Evolutionary conservation across 2,113 vertebrate species (phyloP), one percentile per base, ranked within the genome.

Genomic region (Apaloderma vittatum): DNA sequence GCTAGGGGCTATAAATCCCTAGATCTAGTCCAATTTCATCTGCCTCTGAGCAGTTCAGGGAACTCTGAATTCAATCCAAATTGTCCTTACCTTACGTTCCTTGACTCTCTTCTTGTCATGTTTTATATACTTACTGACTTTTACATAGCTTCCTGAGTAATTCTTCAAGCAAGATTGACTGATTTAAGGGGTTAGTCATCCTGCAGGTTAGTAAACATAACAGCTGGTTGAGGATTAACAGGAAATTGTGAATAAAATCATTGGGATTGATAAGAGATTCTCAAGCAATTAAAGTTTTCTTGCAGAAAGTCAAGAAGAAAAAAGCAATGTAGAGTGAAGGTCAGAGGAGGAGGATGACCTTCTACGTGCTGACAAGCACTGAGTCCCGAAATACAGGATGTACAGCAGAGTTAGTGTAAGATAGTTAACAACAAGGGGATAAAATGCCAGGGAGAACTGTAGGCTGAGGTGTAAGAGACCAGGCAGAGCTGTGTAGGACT

Each of bases 161-260:
- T 97, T 97, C 86, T 84, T 93, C 74, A 93, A 91, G 86, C 78
- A 80, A 91, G 91, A 97, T 70, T 88, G 96, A 94, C 73, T 77
- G 55, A 82, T 89, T 85, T 77, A 79, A 72, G 71, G 80, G 30
- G 84, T 92, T 93, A 94, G 94, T 67, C 63, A n/a, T 91, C 88
- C 88, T 63, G 23, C 67, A 91, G 90, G 94, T 97, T 97, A 88
- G 96, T 97, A 97, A 98, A 98, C 95, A 93, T 80, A 94, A 93
- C 84, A 74, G 82, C 45, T 97, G 83, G 88, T 78, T 79, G 94
- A 84, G 92, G 97, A 97, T 98, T 98, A 97, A 90, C 82, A 95
- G 87, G 77, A 92, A 98, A 94, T 93, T 52, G 54, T 79, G 93
- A 97, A 96, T 93, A 96, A 97, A 95, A 95, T 97, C 92, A 81